Conservation (phyloP, 2,888 invertebrate genomes). For the Amphipoea lucens region DNA sequence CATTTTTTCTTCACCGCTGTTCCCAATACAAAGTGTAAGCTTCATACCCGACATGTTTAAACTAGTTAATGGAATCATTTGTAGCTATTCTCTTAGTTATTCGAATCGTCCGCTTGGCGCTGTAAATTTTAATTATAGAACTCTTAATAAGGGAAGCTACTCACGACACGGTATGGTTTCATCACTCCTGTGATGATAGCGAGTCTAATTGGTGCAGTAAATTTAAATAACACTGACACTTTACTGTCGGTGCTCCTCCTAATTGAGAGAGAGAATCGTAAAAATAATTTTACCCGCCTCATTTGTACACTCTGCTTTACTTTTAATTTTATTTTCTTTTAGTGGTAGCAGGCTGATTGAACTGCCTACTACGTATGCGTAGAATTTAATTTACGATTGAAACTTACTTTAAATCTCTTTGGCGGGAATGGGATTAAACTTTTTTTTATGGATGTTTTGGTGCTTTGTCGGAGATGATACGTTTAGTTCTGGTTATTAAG, state of each 20-base stretch:
- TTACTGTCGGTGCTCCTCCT: constrained; percentile 86
- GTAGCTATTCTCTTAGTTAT: constrained; percentile 76
- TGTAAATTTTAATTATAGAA: constrained; percentile 89
- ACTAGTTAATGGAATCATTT: constrained; percentile 73
- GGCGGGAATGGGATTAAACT: constrained; percentile 68
- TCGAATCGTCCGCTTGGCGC: constrained; percentile 74
- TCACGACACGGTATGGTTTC: constrained; percentile 85
- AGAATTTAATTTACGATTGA: constrained; percentile 81
- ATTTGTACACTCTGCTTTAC: constrained; percentile 85
- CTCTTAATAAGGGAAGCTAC: constrained; percentile 88
- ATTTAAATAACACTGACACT: constrained; percentile 90
- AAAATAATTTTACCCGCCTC: constrained; percentile 89
- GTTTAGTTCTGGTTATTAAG: constrained; percentile 67
- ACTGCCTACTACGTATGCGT: constrained; percentile 77
- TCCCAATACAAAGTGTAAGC: constrained; percentile 49
- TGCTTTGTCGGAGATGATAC: constrained; percentile 63
- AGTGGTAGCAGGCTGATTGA: constrained; percentile 83
- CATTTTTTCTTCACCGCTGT: constrained; percentile 46
- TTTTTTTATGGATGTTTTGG: constrained; percentile 70
- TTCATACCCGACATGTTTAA: constrained; percentile 57
- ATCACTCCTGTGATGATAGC: constrained; percentile 87
- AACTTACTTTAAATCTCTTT: constrained; percentile 74
- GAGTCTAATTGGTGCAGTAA: constrained; percentile 89
- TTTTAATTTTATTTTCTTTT: constrained; percentile 87
- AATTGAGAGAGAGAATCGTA: constrained; percentile 90